Conservation (phyloP, 2,888 invertebrate species). For the Elegia similella region DNA sequence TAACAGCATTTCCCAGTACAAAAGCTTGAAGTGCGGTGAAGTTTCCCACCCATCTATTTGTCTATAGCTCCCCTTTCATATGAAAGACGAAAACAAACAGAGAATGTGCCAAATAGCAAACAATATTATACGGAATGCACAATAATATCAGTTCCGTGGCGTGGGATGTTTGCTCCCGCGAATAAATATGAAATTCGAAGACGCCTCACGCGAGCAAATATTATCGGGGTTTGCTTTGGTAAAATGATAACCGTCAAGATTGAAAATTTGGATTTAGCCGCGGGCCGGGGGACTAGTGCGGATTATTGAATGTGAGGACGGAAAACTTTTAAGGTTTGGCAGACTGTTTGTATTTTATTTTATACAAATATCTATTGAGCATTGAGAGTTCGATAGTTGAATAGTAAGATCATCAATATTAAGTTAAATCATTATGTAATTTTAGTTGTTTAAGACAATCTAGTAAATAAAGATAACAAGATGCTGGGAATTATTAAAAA, state of each 20-base stretch:
- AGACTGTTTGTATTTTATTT: conserved; percentile 16
- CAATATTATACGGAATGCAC: conserved; percentile 83
- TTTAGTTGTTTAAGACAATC: too few species aligned
- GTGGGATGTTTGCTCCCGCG: conserved; percentile 74
- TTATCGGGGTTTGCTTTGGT: conserved; percentile 78
- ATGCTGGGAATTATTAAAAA: too few species aligned
- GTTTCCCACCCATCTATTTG: conserved; percentile 71
- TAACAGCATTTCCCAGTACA: conserved; percentile 69
- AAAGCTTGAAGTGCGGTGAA: conserved; percentile 53
- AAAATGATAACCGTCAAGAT: conserved; percentile 80
- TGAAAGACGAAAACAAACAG: conserved; percentile 80
- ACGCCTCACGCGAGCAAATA: conserved; percentile 74
- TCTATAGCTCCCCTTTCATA: conserved; percentile 79
- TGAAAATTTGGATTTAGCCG: conserved; percentile 75
- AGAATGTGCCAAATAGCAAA: conserved; percentile 82
- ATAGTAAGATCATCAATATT: too few species aligned
- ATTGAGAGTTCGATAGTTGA: not conserved
- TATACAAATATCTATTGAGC: conserved; percentile 2
- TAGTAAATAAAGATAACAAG: too few species aligned
- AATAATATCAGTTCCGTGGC: conserved; percentile 80
- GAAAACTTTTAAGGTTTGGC: conserved; percentile 31
- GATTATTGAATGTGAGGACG: conserved; percentile 47
- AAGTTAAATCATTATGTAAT: too few species aligned
- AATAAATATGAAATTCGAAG: conserved; percentile 82
- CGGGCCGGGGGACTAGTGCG: conserved; percentile 50